Base-by-base conservation (phyloP, 1,140 invertebrate genomes). In the Trachymyrmex cornetzi region DNA sequence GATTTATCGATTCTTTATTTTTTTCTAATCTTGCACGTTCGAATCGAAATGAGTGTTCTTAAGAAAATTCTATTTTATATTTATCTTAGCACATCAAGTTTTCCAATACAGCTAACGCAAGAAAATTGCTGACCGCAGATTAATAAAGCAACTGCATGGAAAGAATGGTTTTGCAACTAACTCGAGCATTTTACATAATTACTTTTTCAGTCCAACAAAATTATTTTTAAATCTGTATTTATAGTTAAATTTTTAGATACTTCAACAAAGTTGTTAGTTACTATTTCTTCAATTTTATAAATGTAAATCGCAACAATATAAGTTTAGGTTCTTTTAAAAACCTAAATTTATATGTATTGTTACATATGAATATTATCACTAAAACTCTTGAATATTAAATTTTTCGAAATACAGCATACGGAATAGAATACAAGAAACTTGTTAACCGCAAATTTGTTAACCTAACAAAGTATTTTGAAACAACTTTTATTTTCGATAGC, bases 51-150 rank as follows among this genome's bases (percentile, higher is more conserved):
- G 22, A 24, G 30, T 48, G 30, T 48, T 12, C 19, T 22, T 55
- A 34, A 22, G 22, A 50, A 48, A 74, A 75, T 63, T 22, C 57
- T 24, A 86, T 63, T 55, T 61, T 44, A 66, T 44, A 80, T 87
- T 84, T 77, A 24, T 75, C 27, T 38, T 74, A 55, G 67, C 30
- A 44, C 30, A 27, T 55, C 55, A 63, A 64, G 11, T 34, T 91
- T 91, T 67, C 87, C 91, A 88, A 63, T 5, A 77, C 30, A 67
- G 3, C 88, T 44, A 7, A 86, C 30, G 9, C 88, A 12, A 74
- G 48, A 71, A 57, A 57, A 71, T 59, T 67, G 27, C 30, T 67
- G 34, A 57, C 22, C 50, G 22, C n/a, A 0, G 3, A 69, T 44
- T 57, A 38, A 27, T 59, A 27, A 57, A 57, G 14, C 2, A 38